A percentile compares a stretch with the other conserved stretches of the same genome.
Conservation (phyloP, 1,140 invertebrate species). For the Drosophila hydei region DNA sequence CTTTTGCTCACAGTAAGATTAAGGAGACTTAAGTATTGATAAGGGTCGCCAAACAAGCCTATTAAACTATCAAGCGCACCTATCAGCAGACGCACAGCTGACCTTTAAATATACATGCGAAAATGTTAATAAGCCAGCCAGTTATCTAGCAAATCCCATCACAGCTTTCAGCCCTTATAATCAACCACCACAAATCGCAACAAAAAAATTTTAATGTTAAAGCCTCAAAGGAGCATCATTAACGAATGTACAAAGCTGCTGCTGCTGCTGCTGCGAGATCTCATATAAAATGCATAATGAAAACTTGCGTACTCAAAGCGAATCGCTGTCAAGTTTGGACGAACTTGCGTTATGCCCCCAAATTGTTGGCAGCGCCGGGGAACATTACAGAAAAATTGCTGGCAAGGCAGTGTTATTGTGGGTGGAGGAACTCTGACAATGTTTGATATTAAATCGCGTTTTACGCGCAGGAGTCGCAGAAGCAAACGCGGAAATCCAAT, state of each 20-base stretch:
- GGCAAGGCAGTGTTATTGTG: too few relatives aligned
- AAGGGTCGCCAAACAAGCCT: conserved; percentile 40
- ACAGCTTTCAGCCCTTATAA: conserved; percentile 4
- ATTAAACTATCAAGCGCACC: conserved; percentile 39
- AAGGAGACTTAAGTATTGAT: conserved; percentile 32
- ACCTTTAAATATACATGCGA: conserved; percentile 25
- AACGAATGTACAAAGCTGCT: conserved; percentile 10
- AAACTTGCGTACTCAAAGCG: conserved; percentile 41
- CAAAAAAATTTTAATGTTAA: not conserved
- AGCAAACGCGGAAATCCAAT: conserved; percentile 58
- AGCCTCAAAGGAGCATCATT: conserved; percentile 26
- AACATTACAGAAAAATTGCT: not conserved
- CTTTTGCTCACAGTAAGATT: not conserved
- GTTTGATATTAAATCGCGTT: conserved; percentile 61
- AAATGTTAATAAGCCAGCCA: conserved; percentile 30
- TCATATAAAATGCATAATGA: conserved; percentile 54
- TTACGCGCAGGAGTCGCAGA: conserved; percentile 13
- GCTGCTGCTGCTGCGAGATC: not conserved
- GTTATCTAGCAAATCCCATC: conserved; percentile 36
- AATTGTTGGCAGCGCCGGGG: conserved; percentile 33
- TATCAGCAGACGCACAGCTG: conserved; percentile 11
- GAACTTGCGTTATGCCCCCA: conserved; percentile 30
- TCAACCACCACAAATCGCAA: conserved; percentile 8
- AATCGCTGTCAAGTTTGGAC: conserved; percentile 17
- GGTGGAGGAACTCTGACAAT: conserved; percentile 9